Conservation (phyloP, 2,888 invertebrate genomes). For the Caenorhabditis sp. region DNA sequence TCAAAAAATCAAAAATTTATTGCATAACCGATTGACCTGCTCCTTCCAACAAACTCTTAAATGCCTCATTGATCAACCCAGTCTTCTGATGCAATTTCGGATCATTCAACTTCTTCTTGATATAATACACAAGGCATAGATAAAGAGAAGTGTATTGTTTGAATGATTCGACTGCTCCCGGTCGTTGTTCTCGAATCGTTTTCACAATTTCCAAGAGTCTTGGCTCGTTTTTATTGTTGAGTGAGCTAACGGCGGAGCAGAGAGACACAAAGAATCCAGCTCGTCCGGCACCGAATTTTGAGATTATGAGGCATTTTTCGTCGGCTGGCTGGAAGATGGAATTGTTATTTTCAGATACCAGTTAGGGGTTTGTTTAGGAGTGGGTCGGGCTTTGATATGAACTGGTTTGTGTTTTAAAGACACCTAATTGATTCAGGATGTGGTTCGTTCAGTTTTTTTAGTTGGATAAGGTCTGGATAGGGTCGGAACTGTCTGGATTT, state of each 20-base stretch:
- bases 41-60: background rate
- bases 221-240: conserved; percentile 25
- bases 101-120: conserved; percentile 15
- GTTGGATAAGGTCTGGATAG: too few species aligned
- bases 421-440: too few species aligned
- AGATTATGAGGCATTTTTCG: conserved; percentile 27
- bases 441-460: too few species aligned
- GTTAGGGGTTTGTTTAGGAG: too few species aligned
- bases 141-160: conserved; percentile 42
- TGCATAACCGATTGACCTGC: conserved; percentile 8
- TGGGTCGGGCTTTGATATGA: too few species aligned
- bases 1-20: too few species aligned
- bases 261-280: conserved; percentile 28
- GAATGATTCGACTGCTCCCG: conserved; percentile 26
- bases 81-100: background rate
- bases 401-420: too few species aligned
- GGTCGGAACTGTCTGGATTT: too few species aligned
- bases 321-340: background rate
- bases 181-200: conserved; percentile 25
- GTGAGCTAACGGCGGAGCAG: conserved; percentile 14
- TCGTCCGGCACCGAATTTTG: conserved; percentile 25
- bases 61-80: background rate
- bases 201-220: conserved; percentile 28
- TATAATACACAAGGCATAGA: conserved; percentile 27
- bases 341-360: too few species aligned